phyloP scores from a whole-genome alignment of 2,888 invertebrate genomes.

The Agrotis exclamationis region DNA sequence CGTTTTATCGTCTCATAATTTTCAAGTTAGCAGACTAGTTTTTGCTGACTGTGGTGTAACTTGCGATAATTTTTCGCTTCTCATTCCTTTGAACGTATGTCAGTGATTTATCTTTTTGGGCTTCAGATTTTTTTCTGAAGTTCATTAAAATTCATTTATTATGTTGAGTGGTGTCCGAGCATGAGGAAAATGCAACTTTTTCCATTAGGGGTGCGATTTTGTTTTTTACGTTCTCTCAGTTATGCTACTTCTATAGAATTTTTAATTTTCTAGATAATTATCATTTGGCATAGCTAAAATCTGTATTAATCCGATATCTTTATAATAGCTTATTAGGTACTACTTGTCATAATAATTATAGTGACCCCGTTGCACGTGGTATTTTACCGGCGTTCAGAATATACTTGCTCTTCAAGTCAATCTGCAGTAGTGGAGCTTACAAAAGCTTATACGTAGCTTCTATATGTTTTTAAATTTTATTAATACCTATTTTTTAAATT shows the following conservation, averaged over 20 bases:
- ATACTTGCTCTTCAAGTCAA: not conserved
- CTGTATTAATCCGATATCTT: too few species aligned
- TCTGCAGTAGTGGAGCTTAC: not conserved
- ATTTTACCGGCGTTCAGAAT: not conserved
- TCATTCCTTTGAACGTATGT: constrained; percentile 30
- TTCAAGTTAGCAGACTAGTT: constrained; percentile 38
- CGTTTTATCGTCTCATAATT: constrained; percentile 42
- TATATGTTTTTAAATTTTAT: too few species aligned
- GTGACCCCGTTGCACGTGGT: not conserved
- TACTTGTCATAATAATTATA: not conserved
- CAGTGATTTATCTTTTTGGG: constrained; percentile 34
- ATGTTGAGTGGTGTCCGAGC: constrained; percentile 8
- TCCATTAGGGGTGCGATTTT: not conserved
- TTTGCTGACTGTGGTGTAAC: constrained; percentile 38
- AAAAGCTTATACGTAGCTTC: not conserved
- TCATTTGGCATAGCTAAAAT: too few species aligned
- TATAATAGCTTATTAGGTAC: too few species aligned
- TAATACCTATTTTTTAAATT: too few species aligned
- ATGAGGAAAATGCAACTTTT: not conserved
- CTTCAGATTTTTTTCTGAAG: constrained; percentile 1
- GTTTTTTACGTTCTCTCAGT: not conserved
- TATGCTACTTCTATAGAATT: too few species aligned
- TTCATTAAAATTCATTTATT: constrained; percentile 25
- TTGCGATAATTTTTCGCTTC: constrained; percentile 35
- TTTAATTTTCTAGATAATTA: too few species aligned